These are phyloP conservation scores for Calliphora vicina DNA, from an alignment of 1,140 invertebrate species.

Conservation along the genomic window DNA sequence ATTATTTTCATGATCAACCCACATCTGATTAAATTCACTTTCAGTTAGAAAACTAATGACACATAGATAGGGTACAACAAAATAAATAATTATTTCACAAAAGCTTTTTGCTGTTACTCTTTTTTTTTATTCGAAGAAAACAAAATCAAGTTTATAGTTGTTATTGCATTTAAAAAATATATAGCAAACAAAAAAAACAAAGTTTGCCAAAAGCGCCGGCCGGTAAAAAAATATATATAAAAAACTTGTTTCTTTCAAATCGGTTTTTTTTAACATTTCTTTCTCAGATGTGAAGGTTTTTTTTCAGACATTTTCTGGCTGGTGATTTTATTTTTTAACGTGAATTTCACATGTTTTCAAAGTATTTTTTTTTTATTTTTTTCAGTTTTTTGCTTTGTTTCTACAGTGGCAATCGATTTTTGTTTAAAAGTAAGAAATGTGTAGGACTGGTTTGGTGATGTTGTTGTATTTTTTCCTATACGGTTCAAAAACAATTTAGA, in stretches of 20 bases:
- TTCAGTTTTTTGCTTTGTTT: background rate
- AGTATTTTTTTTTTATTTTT: background rate
- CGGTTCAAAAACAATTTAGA: background rate
- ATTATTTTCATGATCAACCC: background rate
- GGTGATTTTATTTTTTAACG: background rate
- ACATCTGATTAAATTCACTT: conserved; percentile 26
- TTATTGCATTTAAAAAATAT: background rate
- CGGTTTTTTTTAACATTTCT: background rate
- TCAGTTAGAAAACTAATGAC: conserved; percentile 25
- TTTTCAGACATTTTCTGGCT: background rate
- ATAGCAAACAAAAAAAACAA: background rate
- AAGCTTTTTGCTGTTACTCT: background rate
- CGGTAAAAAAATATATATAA: background rate
- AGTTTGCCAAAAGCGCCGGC: conserved; percentile 27
- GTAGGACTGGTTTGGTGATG: conserved; percentile 14
- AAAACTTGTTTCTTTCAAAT: background rate
- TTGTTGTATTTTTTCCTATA: background rate
- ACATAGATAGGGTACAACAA: background rate
- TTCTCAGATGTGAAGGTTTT: conserved; percentile 6
- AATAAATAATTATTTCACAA: background rate
- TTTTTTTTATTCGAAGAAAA: background rate
- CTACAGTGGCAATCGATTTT: background rate
- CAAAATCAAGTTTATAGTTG: conserved; percentile 21
- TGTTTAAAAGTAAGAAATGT: background rate
- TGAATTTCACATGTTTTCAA: conserved; percentile 3